Evolutionary conservation across 2,888 invertebrate genomes (phyloP), one percentile per base, ranked within the genome.

Genomic region (Mactromeris polynyma): DNA sequence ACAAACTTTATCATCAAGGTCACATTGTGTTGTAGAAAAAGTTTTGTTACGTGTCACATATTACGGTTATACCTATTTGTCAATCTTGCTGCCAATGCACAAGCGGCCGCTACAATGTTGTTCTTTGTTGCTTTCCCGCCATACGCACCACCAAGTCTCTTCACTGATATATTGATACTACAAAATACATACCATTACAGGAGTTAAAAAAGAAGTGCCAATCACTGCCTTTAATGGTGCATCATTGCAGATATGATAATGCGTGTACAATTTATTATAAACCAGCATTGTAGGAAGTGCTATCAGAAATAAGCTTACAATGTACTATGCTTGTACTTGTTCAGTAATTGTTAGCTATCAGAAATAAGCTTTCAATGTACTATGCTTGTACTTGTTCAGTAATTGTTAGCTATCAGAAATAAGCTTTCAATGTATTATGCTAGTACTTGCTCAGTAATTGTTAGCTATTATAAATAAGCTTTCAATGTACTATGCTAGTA

Each of bases 81-180:
- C 21, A 94, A 38, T 79, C 92, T 86, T 11, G 95, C 93, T 0
- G 98, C 98, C 19, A 99, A 95, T 0, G 98, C 98, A 88, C 98
- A 98, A 0, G 98, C 98, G 40, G 97, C 97, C 0, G 98, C 97
- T 0, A 98, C 96, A 14, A 97, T 97, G 21, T 97, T 96, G 9
- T 97, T 96, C 9, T 98, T 97, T 0, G 97, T 97, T 83, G 98
- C 97, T 97, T 99, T 99, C 0, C 97, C 97, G 0, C 99, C 99
- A 95, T 98, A 99, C 0, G 97, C 98, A 19, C 99, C 99, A 2
- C 99, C 99, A 3, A 98, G 93, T 69, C 98, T 97, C 7, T 98
- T 97, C 0, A 98, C 98, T 77, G 97, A 97, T 0, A 98, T 97
- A 91, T 98, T 97, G n/a, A 98, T 97, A 81, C 98, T 95, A 89